These are phyloP conservation scores for Dendroctonus ponderosae DNA, from an alignment of 1,140 invertebrate genomes.

Conservation along the genomic window DNA sequence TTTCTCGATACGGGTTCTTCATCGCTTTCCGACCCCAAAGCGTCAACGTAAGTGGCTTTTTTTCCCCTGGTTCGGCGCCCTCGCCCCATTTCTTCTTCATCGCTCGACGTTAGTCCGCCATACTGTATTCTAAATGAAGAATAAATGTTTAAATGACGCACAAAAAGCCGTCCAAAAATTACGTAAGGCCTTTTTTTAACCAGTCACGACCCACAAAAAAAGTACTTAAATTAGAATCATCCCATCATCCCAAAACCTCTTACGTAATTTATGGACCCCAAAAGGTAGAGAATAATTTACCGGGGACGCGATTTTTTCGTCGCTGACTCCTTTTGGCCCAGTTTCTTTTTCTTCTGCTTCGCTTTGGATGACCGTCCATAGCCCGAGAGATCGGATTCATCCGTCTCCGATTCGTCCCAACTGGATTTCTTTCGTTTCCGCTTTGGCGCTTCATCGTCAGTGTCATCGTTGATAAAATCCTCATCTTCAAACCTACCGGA, in stretches of 20 bases:
- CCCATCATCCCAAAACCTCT: background rate
- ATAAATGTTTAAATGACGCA: background rate
- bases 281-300: background rate
- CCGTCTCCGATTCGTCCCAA: slow-evolving; percentile 57
- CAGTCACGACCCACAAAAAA: too few relatives aligned
- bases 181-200: too few relatives aligned
- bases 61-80: slow-evolving; percentile 63
- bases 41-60: slow-evolving; percentile 70
- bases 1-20: slow-evolving; percentile 48
- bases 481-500: slow-evolving; percentile 51
- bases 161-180: too few relatives aligned
- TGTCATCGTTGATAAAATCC: slow-evolving; percentile 61
- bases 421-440: slow-evolving; percentile 56
- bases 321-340: background rate
- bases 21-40: slow-evolving; percentile 61
- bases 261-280: slow-evolving; percentile 4
- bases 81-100: slow-evolving; percentile 53
- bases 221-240: too few relatives aligned
- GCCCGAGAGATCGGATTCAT: slow-evolving; percentile 59
- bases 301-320: slow-evolving; percentile 10
- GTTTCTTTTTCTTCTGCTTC: slow-evolving; percentile 48
- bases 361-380: background rate
- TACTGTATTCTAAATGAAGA: slow-evolving; percentile 50
- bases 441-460: slow-evolving; percentile 59
- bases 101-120: slow-evolving; percentile 57